Evolutionary conservation across 2,888 invertebrate species (phyloP).

Genomic region (Mythimna loreyi): DNA sequence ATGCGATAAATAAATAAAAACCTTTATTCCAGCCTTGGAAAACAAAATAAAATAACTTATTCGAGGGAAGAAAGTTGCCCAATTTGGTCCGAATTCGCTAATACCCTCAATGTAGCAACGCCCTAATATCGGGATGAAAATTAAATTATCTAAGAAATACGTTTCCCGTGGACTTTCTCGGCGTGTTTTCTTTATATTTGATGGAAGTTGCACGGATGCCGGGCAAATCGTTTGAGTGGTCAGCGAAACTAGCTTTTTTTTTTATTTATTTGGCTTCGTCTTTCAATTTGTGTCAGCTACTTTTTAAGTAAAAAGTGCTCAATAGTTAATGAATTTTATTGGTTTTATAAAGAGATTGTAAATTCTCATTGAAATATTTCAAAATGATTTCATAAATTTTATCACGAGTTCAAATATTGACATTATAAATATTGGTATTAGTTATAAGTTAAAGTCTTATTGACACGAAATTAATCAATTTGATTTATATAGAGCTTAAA

Average conservation of each 20-base stretch:
- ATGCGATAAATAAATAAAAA: constrained; percentile 57
- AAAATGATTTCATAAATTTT: not conserved
- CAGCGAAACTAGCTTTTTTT: constrained; percentile 17
- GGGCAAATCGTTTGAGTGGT: constrained; percentile 43
- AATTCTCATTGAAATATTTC: not conserved
- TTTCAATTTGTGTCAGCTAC: not conserved
- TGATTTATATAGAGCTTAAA: constrained; percentile 7
- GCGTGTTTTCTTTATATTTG: constrained; percentile 61
- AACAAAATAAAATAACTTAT: constrained; percentile 56
- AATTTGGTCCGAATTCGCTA: constrained; percentile 58
- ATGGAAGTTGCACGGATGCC: constrained; percentile 52
- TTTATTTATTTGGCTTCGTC: not conserved
- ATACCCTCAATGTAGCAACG: constrained; percentile 57
- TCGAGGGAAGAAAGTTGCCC: constrained; percentile 42
- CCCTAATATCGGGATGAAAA: constrained; percentile 63
- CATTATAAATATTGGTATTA: not conserved
- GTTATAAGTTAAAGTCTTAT: not conserved
- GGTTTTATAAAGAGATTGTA: not conserved
- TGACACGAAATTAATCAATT: constrained; percentile 17
- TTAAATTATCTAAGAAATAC: constrained; percentile 70
- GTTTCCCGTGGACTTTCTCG: constrained; percentile 51
- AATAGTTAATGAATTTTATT: constrained; percentile 2
- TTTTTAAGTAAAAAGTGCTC: not conserved
- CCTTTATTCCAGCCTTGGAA: constrained; percentile 38
- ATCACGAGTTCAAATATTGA: not conserved